These are phyloP conservation scores for Coilia nasus DNA, from an alignment of 2,797 vertebrate genomes.

Conservation along the genomic window DNA sequence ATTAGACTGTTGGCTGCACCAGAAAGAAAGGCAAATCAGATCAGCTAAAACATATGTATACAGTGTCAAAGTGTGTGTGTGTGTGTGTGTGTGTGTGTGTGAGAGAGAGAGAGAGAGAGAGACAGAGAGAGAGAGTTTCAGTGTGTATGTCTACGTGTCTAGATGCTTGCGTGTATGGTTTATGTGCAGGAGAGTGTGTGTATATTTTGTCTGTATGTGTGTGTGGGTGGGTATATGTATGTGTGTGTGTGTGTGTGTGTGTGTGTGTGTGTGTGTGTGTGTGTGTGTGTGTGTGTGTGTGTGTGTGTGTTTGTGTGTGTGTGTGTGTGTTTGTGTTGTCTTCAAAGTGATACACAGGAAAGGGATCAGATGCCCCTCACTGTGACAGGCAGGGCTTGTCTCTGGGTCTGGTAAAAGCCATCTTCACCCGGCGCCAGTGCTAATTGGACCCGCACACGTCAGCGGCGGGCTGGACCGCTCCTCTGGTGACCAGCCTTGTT, in stretches of 20 bases:
- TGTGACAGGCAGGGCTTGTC: constrained; percentile 36
- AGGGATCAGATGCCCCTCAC: constrained; percentile 7
- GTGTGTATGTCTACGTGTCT: neutral
- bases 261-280: constrained; percentile 30
- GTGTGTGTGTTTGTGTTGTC: constrained; percentile 20
- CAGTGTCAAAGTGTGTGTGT: constrained; percentile 27
- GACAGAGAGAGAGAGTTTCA: too few species aligned
- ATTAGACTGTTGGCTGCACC: constrained; percentile 72
- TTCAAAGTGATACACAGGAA: constrained; percentile 40
- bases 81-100: constrained; percentile 5
- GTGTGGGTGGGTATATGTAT: constrained; percentile 52
- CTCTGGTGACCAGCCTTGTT: constrained; percentile 64
- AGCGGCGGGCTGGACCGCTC: constrained; percentile 50
- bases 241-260: constrained; percentile 36
- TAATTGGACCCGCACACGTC: constrained; percentile 67
- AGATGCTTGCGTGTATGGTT: neutral
- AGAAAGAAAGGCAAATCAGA: constrained; percentile 72
- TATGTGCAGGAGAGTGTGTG: neutral
- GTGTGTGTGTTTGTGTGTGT: constrained; percentile 30
- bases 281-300: constrained; percentile 36
- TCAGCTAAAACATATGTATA: constrained; percentile 68
- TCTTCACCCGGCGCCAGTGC: constrained; percentile 36
- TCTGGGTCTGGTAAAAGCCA: constrained; percentile 42
- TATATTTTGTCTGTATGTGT: constrained; percentile 49
- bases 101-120: too few species aligned